Evolutionary conservation across 1,140 invertebrate species (phyloP), one percentile per base, ranked within the genome.

Genomic region (Dreissena rostriformis): DNA sequence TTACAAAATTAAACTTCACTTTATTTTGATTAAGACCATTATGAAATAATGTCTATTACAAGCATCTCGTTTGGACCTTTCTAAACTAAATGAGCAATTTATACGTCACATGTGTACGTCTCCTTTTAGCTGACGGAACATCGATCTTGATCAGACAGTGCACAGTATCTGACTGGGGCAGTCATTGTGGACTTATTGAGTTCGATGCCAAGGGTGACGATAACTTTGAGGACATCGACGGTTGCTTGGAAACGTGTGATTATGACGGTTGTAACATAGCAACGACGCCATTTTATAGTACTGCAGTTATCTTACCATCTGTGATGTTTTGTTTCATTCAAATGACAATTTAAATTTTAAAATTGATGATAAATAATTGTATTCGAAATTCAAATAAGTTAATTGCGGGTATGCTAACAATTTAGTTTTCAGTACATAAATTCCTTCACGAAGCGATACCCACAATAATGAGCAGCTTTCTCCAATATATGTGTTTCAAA

Each of bases 201-300:
- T 39, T 39, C 39, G 39, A 39, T 39, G 39, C 39, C 67, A 72
- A 63, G 51, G 79, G 79, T 19, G 12, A 19, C 57, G 22, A 61
- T 61, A 19, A 24, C 57, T 22, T 65, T 15, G 82, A 84, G 57
- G 74, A 84, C n/a, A 66, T 84, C 2, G 65, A 84, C n/a, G 82
- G 82, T 29, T 84, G 82, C 39, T 39, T 84, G 72, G 82, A 84
- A 76, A 68, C 82, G 29, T 84, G 82, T 65, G 73, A 84, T 29
- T 77, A 26, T 53, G 82, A 84, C 72, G 82, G 82, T 28, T 84
- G 82, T 84, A 84, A 84, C 53, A 14, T 52, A 28, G 77, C 65
- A 53, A 77, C 63, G 57, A 28, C 80, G 28, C 65, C 67, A 28
- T 28, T 17, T 26, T 84, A 65, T 65, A 78, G 22, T 61, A 61